These are phyloP conservation scores for Drosophila orena DNA, from an alignment of 1,140 invertebrate species.

Conservation along the genomic window DNA sequence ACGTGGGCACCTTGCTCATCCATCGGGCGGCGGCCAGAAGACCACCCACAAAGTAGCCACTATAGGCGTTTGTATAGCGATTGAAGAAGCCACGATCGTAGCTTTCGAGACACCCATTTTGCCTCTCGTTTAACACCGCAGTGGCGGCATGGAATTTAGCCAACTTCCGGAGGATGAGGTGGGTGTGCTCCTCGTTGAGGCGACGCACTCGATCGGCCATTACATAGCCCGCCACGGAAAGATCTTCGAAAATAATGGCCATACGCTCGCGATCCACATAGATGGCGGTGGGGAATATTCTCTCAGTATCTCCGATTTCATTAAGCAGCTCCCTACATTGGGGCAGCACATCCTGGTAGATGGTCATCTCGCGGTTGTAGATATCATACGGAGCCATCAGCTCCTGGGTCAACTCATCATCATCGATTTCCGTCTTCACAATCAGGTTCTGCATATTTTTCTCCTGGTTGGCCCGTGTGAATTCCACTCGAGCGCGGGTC, in stretches of 20 bases:
- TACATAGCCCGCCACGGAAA: constrained; percentile 52
- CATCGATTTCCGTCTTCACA: constrained; percentile 73
- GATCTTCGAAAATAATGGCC: constrained; percentile 80
- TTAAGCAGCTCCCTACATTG: constrained; percentile 62
- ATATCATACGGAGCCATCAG: constrained; percentile 77
- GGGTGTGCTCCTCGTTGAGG: constrained; percentile 86
- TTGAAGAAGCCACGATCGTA: constrained; percentile 82
- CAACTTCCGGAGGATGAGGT: constrained; percentile 86
- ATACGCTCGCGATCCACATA: constrained; percentile 66
- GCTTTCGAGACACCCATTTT: constrained; percentile 47
- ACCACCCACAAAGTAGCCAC: constrained; percentile 70
- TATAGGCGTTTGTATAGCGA: constrained; percentile 71
- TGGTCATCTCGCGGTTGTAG: constrained; percentile 78
- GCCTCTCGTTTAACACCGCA: constrained; percentile 71
- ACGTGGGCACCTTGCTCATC: constrained; percentile 63
- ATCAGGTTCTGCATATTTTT: constrained; percentile 47
- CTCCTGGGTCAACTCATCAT: constrained; percentile 68
- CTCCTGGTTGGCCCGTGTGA: constrained; percentile 18
- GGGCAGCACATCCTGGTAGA: constrained; percentile 77
- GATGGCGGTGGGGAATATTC: constrained; percentile 65
- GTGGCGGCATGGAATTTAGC: constrained; percentile 87
- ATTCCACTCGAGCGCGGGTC: constrained; percentile 52
- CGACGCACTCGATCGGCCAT: constrained; percentile 86
- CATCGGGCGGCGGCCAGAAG: constrained; percentile 60
- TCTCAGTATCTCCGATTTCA: constrained; percentile 64